Evolutionary conservation across 2,888 invertebrate species (phyloP).

Genomic region (Dilophus febrilis): DNA sequence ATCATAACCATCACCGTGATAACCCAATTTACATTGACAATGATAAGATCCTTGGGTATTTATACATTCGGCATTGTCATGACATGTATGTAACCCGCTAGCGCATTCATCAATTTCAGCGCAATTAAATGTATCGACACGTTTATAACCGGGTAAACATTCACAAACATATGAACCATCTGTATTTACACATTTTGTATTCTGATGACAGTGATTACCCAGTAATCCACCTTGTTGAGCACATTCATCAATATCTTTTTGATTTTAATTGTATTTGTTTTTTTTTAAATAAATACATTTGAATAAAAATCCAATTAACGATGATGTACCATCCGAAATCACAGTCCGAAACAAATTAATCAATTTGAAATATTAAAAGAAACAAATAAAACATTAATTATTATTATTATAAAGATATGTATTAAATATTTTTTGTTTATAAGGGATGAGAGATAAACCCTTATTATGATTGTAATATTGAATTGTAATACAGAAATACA

Average conservation of each 20-base stretch:
- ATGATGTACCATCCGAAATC: no score
- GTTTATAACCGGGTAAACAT: constrained; percentile 61
- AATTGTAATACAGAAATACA: no score
- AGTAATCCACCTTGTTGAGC: constrained; percentile 54
- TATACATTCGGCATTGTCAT: constrained; percentile 56
- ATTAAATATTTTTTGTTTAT: no score
- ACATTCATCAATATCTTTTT: constrained; percentile 84
- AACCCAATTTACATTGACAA: constrained; percentile 56
- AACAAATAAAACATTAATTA: no score
- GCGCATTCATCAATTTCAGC: constrained; percentile 66
- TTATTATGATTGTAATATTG: no score
- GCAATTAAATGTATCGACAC: constrained; percentile 63
- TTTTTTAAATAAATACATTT: no score
- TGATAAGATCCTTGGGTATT: constrained; percentile 70
- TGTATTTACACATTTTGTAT: constrained; percentile 70
- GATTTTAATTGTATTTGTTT: no score
- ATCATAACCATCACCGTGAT: constrained; percentile 56
- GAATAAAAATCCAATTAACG: no score
- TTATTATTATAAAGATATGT: no score
- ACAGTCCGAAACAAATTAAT: no score
- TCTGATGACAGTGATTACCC: constrained; percentile 72
- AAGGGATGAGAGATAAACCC: no score
- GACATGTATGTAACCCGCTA: constrained; percentile 52
- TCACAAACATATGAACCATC: constrained; percentile 69
- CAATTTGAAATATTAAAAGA: no score